Evolutionary conservation across 2,113 vertebrate genomes (phyloP), one percentile per base, ranked within the genome.

Genomic region (Xerus inauris): DNA sequence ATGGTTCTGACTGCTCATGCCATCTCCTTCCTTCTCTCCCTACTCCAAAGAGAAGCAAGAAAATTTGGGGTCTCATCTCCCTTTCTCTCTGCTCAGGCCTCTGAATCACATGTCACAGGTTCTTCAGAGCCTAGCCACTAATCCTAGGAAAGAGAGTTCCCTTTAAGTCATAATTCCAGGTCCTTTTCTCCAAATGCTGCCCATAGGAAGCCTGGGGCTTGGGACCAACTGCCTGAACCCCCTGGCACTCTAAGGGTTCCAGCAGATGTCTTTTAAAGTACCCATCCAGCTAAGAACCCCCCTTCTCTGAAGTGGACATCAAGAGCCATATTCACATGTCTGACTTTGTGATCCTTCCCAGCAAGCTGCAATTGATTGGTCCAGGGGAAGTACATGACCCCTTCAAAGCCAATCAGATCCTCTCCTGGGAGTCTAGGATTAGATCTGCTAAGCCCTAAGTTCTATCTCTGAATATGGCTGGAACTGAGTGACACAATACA

Each of bases 341-440:
- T 96, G 69, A 65, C 87, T 89, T 85, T 49, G 69, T 86, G 91
- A 65, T 6, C 67, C 71, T 54, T 96, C 83, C 69, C 57, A 62
- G 84, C 20, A 87, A 57, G 45, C 75, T 65, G 10, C 49, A 75
- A 42, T 5, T 76, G 49, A 91, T 28, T 89, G 69, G 62, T 84
- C 42, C 40, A 82, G 45, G 8, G 17, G 81, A 69, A 72, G 72
- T 26, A 95, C 85, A n/a, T 93, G 94, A 64, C 57, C 69, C 82
- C 57, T 22, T 83, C 93, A 76, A 47, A 97, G 75, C 69, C 95
- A 96, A 92, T 97, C 83, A 94, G 79, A 89, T 80, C 69, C 76
- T 96, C 45, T 67, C 59, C 80, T 83, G 51, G 73, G 73, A 89
- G 30, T 94, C 73, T 47, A 38, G 35, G 28, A 77, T 81, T 76